phyloP scores from a whole-genome alignment of 2,797 vertebrate species.

The Bufotes viridis region DNA sequence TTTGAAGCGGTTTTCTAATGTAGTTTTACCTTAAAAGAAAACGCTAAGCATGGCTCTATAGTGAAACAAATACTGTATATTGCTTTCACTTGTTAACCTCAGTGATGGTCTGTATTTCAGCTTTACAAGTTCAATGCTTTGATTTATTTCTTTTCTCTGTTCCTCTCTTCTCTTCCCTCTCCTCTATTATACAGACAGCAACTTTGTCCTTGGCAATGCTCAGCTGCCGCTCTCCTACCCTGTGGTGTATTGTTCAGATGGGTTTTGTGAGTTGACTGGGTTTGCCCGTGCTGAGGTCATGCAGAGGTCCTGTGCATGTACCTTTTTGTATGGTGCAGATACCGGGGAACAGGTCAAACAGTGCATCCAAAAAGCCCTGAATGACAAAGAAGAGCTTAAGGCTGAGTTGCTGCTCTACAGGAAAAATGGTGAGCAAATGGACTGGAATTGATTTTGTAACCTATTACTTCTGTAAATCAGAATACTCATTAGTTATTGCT shows the following conservation, averaged over 20 bases:
- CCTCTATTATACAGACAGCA: conserved; percentile 72
- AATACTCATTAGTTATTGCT: not conserved
- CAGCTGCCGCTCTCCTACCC: conserved; percentile 73
- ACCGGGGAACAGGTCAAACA: conserved; percentile 72
- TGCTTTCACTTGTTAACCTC: no score
- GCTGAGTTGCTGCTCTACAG: conserved; percentile 73
- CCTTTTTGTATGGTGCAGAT: conserved; percentile 74
- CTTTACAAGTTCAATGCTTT: no score
- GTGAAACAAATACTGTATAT: no score
- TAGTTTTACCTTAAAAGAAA: no score
- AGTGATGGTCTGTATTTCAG: no score
- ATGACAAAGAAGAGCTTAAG: conserved; percentile 73
- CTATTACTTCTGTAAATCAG: not conserved
- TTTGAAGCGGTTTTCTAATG: no score
- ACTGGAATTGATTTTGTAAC: not conserved
- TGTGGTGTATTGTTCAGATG: conserved; percentile 76
- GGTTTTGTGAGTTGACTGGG: conserved; percentile 77
- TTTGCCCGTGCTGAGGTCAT: conserved; percentile 77
- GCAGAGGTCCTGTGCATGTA: conserved; percentile 74
- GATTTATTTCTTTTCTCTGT: no score
- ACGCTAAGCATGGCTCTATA: no score
- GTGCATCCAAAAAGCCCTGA: conserved; percentile 72
- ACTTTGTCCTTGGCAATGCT: conserved; percentile 76
- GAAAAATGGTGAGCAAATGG: conserved; percentile 71
- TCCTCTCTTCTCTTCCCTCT: not conserved